Evolutionary conservation across 2,113 vertebrate species (phyloP).

Genomic region (Willisornis vidua): DNA sequence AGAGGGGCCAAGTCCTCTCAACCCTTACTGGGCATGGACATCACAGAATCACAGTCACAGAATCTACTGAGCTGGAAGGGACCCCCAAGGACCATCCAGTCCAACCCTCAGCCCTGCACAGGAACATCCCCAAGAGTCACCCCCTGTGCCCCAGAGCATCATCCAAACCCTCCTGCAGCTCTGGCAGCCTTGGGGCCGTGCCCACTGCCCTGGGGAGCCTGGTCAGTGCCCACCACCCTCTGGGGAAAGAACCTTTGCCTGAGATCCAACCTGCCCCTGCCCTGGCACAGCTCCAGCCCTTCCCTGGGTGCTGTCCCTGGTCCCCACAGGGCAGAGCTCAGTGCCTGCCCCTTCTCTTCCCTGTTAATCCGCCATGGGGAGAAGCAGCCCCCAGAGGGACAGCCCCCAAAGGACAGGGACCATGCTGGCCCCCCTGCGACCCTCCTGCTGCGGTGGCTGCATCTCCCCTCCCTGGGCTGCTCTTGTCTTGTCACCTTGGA

Average conservation of each 20-base stretch:
- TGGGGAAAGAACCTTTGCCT: background rate
- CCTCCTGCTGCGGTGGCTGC: background rate
- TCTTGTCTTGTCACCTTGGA: background rate
- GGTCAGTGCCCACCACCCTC: background rate
- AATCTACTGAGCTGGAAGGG: background rate
- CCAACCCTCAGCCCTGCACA: background rate
- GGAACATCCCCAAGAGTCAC: background rate
- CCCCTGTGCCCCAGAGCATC: background rate
- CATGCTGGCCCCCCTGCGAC: fast-evolving
- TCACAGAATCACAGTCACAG: background rate
- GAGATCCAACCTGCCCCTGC: background rate
- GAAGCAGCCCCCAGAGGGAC: background rate
- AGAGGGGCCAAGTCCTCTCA: background rate
- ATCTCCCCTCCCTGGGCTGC: background rate
- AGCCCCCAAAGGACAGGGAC: background rate
- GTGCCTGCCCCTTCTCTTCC: background rate
- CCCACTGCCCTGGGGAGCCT: background rate
- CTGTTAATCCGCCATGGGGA: background rate
- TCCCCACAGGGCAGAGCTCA: background rate
- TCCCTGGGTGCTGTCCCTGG: background rate
- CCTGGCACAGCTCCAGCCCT: background rate
- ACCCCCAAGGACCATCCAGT: background rate
- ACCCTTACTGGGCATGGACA: background rate
- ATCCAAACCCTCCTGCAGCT: background rate
- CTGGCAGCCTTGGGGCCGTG: background rate